Base-by-base conservation (phyloP, 2,888 invertebrate genomes). In the Bursaphelenchus okinawaensis region DNA sequence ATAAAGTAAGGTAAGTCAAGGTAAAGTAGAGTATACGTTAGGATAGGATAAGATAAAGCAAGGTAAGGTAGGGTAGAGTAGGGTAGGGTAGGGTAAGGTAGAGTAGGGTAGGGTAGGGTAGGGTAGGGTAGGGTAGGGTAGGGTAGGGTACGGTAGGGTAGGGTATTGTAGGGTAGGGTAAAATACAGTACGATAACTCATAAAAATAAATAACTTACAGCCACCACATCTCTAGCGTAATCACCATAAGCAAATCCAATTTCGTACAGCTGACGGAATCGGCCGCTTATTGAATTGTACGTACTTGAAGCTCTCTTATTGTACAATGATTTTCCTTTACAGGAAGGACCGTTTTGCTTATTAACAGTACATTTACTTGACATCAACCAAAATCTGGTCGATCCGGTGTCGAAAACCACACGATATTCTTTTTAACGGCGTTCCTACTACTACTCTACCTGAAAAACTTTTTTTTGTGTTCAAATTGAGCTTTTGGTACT, bases 161-260 rank as follows among this genome's bases (percentile, higher is more conserved):
- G n/a, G n/a, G n/a, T n/a, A n/a, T n/a, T n/a, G n/a, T n/a, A n/a
- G n/a, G n/a, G n/a, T n/a, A n/a, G n/a, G n/a, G n/a, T n/a, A n/a
- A n/a, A n/a, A n/a, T n/a, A n/a, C n/a, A n/a, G n/a, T n/a, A n/a
- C n/a, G n/a, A n/a, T n/a, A n/a, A n/a, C n/a, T n/a, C n/a, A n/a
- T n/a, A n/a, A n/a, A n/a, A n/a, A n/a, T 1, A n/a, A 4, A 40
- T n/a, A 40, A 12, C 52, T 26, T 24, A 59, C 60, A 16, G 29
- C 60, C 19, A 59, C 31, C 12, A 24, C 52, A 50, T 59, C 60
- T 22, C 16, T 16, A 2, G 22, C 60, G 52, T 55, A 59, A 7
- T 23, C 6, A 12, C 60, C 60, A 19, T 20, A 50, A 9, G 51
- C 51, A 27, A 59, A 59, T 29, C 60, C 60, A 20, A 59, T 59